Conservation (phyloP, 2,113 vertebrate genomes). For the Hymenochirus boettgeri region DNA sequence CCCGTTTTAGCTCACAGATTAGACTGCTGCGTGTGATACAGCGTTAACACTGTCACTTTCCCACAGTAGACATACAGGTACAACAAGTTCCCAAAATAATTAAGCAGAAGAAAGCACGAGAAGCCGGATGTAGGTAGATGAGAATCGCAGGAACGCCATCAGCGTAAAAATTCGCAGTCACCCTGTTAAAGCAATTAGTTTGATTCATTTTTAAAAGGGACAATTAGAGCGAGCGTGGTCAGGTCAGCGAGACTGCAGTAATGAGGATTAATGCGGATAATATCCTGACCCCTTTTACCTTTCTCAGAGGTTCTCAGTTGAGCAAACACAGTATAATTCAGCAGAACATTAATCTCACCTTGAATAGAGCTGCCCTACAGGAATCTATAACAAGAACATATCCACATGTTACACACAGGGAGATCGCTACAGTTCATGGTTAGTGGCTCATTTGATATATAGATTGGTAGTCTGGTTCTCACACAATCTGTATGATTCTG, state of each 20-base stretch:
- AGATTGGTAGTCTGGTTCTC: too few relatives aligned
- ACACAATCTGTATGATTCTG: too few relatives aligned
- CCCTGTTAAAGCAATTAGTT: constrained; percentile 9
- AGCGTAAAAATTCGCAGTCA: neutral
- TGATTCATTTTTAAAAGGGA: constrained; percentile 9
- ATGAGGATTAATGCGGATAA: constrained; percentile 1
- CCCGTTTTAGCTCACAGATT: too few relatives aligned
- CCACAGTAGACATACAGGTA: neutral
- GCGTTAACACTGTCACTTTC: constrained; percentile 1
- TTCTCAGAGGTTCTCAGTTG: neutral
- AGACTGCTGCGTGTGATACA: too few relatives aligned
- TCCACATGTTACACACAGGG: constrained; percentile 6
- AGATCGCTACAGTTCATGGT: too few relatives aligned
- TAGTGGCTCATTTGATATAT: too few relatives aligned
- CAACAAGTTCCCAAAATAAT: constrained; percentile 2
- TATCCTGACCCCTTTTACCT: neutral
- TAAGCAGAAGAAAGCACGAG: neutral
- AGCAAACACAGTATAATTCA: neutral
- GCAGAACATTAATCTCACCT: too few relatives aligned
- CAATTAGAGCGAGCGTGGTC: neutral
- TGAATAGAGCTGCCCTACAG: too few relatives aligned
- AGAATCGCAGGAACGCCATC: neutral
- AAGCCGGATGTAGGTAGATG: neutral
- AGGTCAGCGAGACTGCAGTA: neutral
- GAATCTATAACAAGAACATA: constrained; percentile 2